These are phyloP conservation scores for Saguinus midas DNA, from an alignment of 2,113 vertebrate genomes.

Conservation along the genomic window DNA sequence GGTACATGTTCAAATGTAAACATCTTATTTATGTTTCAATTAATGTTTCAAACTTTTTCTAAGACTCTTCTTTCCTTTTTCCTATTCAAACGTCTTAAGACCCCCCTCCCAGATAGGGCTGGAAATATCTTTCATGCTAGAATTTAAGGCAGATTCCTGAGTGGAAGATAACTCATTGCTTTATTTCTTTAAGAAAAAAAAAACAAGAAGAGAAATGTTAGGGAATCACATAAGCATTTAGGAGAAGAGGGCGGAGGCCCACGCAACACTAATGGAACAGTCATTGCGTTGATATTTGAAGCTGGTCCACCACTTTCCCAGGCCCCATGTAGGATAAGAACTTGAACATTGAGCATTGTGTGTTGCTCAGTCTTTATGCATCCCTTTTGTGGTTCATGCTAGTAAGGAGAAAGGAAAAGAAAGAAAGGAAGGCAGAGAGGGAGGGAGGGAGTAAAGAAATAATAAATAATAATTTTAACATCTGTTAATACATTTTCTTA, in stretches of 20 bases:
- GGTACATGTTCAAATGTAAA: not conserved
- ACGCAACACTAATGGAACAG: not conserved
- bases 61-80: conserved; percentile 24
- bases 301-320: not conserved
- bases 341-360: not conserved
- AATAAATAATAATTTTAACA: conserved; percentile 57
- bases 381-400: not conserved
- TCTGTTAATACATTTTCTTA: conserved; percentile 63
- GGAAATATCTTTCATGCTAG: conserved; percentile 17
- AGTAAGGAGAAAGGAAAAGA: not conserved
- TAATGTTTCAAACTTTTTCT: not conserved
- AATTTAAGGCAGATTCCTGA: not conserved
- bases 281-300: not conserved
- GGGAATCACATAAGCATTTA: not conserved
- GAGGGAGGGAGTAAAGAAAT: not conserved
- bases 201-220: not conserved
- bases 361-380: not conserved
- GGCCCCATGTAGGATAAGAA: not conserved
- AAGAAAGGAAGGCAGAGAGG: no score
- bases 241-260: not conserved
- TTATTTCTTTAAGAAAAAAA: not conserved
- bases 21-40: not conserved
- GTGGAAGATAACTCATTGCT: conserved; percentile 1
- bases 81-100: not conserved
- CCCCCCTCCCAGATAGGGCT: not conserved